A percentile compares a stretch with the other conserved stretches of the same genome.
Conservation (phyloP, 2,113 vertebrate genomes). For the Pavo muticus region DNA sequence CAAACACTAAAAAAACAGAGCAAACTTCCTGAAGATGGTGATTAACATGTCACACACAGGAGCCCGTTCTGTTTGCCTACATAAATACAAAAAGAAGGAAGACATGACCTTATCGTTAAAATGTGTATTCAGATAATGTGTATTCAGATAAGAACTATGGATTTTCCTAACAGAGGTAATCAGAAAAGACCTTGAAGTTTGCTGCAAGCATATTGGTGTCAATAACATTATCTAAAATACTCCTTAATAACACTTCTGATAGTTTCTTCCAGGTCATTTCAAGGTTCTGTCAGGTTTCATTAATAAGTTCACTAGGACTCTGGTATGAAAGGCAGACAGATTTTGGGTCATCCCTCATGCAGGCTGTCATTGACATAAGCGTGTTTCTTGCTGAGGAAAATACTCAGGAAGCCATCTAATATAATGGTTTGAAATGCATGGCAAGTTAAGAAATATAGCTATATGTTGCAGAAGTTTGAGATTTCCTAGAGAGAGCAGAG, state of each 20-base stretch:
- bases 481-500: not conserved
- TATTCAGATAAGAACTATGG: not conserved
- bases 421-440: not conserved
- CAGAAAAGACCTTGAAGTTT: not conserved
- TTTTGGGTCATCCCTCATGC: constrained; percentile 14
- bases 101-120: not conserved
- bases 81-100: not conserved
- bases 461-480: constrained; percentile 12
- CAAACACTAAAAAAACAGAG: not conserved
- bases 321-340: not conserved
- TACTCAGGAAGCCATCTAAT: not conserved
- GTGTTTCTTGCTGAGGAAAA: constrained; percentile 26
- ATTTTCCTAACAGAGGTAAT: not conserved
- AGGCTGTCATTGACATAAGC: not conserved
- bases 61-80: not conserved
- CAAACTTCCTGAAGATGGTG: not conserved
- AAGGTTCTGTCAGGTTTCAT: constrained; percentile 47
- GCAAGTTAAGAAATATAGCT: not conserved
- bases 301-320: not conserved
- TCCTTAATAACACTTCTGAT: constrained; percentile 1
- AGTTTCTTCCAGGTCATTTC: constrained; percentile 20
- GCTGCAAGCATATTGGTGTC: not conserved
- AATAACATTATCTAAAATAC: constrained; percentile 5
- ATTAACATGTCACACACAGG: not conserved
- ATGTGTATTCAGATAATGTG: not conserved